A percentile compares a stretch with the other conserved stretches of the same genome.
These are phyloP conservation scores for Rafetus swinhoei DNA, from an alignment of 2,113 vertebrate genomes.

Conservation along the genomic window DNA sequence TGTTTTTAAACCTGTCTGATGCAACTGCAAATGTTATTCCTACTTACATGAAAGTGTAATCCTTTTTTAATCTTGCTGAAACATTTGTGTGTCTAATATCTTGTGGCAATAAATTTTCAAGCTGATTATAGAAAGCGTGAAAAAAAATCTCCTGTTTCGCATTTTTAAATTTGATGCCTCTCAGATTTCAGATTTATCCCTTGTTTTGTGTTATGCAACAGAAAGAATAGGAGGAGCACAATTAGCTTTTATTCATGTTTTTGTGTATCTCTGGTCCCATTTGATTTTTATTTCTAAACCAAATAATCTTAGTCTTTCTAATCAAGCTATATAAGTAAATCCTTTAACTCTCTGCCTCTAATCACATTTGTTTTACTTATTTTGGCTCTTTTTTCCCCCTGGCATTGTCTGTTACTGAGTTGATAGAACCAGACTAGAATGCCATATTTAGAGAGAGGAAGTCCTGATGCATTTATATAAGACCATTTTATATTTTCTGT, in stretches of 20 bases:
- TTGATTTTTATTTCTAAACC: conserved; percentile 57
- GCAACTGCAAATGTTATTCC: conserved; percentile 70
- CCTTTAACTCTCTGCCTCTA: conserved; percentile 43
- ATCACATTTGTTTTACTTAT: conserved; percentile 51
- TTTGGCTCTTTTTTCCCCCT: conserved; percentile 10
- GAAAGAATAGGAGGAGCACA: background rate
- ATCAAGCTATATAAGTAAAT: conserved; percentile 46
- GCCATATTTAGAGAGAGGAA: conserved; percentile 26
- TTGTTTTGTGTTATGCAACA: conserved; percentile 53
- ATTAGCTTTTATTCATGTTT: conserved; percentile 58
- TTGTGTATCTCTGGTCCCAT: conserved; percentile 43
- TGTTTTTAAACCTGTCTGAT: conserved; percentile 74
- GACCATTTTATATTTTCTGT: conserved; percentile 1
- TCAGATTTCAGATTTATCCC: conserved; percentile 20
- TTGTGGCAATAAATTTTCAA: conserved; percentile 41
- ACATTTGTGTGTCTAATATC: conserved; percentile 37
- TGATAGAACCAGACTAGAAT: conserved; percentile 32
- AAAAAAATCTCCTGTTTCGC: conserved; percentile 45
- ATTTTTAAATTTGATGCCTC: conserved; percentile 18
- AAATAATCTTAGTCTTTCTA: conserved; percentile 45
- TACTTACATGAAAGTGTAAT: conserved; percentile 68
- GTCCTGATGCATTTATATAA: conserved; percentile 23
- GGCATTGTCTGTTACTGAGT: conserved; percentile 33
- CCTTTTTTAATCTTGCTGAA: conserved; percentile 67
- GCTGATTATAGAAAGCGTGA: conserved; percentile 36